Conservation (phyloP, 2,797 vertebrate genomes). For the Tympanoctomys barrerae region DNA sequence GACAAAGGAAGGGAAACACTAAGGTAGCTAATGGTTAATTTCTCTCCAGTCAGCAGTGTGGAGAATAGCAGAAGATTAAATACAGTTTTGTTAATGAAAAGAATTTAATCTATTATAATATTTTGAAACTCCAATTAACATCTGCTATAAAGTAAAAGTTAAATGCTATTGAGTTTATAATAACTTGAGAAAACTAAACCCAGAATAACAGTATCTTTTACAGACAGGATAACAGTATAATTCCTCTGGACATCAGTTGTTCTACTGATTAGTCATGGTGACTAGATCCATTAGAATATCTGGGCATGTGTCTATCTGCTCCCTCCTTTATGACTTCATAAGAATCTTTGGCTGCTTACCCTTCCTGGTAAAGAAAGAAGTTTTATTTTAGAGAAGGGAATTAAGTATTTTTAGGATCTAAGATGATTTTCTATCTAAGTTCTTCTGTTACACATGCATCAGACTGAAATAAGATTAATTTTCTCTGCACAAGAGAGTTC, state of each 20-base stretch:
- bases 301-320: neutral
- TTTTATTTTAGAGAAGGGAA: neutral
- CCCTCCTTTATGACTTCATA: neutral
- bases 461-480: constrained; percentile 22
- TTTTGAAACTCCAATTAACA: constrained; percentile 16
- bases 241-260: neutral
- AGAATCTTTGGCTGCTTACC: neutral
- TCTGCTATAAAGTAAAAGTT: neutral
- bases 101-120: neutral
- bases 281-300: neutral
- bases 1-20: neutral
- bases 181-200: neutral
- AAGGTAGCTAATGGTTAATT: neutral
- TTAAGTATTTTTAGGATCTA: constrained; percentile 52
- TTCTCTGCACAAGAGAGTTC: constrained; percentile 2
- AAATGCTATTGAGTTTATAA: neutral
- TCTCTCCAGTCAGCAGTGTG: neutral
- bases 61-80: constrained; percentile 14
- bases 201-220: neutral
- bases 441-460: neutral
- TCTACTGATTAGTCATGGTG: neutral
- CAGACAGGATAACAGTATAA: neutral
- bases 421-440: constrained; percentile 58
- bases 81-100: neutral
- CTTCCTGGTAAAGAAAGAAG: neutral